phyloP scores from a whole-genome alignment of 2,888 invertebrate genomes.

The Nipponacmea schrenckii region DNA sequence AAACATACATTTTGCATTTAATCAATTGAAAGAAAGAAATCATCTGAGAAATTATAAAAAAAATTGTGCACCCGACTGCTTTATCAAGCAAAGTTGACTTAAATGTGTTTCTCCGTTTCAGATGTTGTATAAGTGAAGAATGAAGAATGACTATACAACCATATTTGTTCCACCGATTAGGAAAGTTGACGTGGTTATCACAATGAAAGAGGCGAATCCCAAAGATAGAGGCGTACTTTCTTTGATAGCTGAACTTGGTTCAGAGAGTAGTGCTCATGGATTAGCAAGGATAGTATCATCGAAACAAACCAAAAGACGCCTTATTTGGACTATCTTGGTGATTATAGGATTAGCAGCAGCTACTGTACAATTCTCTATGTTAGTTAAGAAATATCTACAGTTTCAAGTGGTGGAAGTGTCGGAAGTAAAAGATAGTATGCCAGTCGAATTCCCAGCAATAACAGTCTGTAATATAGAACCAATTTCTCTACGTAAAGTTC shows the following conservation, averaged over 20 bases:
- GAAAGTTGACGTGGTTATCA: neutral
- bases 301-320: constrained; percentile 43
- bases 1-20: too few species aligned
- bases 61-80: too few species aligned
- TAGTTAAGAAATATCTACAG: constrained; percentile 49
- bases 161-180: too few species aligned
- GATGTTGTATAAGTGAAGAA: too few species aligned
- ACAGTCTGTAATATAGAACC: constrained; percentile 59
- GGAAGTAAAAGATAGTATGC: constrained; percentile 52
- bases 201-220: neutral
- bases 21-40: too few species aligned
- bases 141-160: too few species aligned
- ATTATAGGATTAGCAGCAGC: constrained; percentile 54
- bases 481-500: constrained; percentile 49
- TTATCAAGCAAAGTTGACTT: too few species aligned
- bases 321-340: constrained; percentile 51
- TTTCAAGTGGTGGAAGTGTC: constrained; percentile 53
- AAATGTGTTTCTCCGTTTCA: too few species aligned
- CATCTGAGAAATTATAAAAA: too few species aligned
- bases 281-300: constrained; percentile 53
- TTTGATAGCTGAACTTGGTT: constrained; percentile 49
- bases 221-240: constrained; percentile 29
- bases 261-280: constrained; percentile 56
- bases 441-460: constrained; percentile 54
- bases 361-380: constrained; percentile 48